phyloP scores from a whole-genome alignment of 2,888 invertebrate species.

The Tipula vernalis region DNA sequence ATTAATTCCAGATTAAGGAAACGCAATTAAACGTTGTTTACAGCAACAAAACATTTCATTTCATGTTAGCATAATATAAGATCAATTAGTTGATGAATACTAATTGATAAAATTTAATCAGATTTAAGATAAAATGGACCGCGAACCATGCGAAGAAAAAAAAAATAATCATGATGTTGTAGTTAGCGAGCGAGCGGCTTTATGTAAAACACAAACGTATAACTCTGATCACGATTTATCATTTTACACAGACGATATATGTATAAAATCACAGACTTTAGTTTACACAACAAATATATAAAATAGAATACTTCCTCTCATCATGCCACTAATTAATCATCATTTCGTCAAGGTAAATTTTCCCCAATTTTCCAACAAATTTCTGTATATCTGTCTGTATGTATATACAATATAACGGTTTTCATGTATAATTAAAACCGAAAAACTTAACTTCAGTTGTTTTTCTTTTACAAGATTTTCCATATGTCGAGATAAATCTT shows the following conservation, averaged over 20 bases:
- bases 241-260: background rate
- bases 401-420: background rate
- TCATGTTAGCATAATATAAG: background rate
- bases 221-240: background rate
- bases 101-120: background rate
- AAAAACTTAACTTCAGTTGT: background rate
- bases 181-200: background rate
- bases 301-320: background rate
- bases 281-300: background rate
- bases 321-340: background rate
- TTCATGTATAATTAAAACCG: background rate
- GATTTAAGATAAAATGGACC: background rate
- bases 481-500: constrained; percentile 4
- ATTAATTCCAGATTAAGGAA: constrained; percentile 4
- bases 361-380: background rate
- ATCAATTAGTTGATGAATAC: background rate
- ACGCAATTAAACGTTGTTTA: background rate
- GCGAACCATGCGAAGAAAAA: background rate
- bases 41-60: background rate
- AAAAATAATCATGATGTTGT: background rate
- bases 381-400: background rate
- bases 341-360: background rate
- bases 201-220: background rate
- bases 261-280: background rate
- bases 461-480: background rate